phyloP scores from a whole-genome alignment of 2,797 vertebrate genomes.

The Spondyliosoma cantharus region DNA sequence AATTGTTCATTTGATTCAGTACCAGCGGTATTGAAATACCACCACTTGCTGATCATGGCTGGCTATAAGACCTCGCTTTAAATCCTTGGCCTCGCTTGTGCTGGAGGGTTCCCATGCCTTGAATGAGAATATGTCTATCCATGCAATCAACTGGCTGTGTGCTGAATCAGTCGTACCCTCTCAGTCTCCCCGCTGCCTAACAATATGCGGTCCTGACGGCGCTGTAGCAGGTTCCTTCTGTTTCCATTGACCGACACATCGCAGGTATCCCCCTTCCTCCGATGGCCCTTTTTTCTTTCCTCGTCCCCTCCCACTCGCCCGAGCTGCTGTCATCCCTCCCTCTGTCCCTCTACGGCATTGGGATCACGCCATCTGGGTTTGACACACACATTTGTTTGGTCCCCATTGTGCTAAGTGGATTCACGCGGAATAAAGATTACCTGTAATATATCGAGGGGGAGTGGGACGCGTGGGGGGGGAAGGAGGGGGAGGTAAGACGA shows the following conservation, averaged over 20 bases:
- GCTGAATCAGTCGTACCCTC: background rate
- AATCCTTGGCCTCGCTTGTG: background rate
- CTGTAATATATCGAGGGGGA: constrained; percentile 63
- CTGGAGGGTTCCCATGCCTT: background rate
- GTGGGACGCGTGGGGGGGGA: constrained; percentile 32
- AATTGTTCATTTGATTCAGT: background rate
- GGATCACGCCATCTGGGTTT: constrained; percentile 66
- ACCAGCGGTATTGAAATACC: background rate
- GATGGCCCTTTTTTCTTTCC: constrained; percentile 5
- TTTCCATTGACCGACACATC: constrained; percentile 19
- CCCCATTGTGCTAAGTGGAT: constrained; percentile 71
- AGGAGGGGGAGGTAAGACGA: constrained; percentile 25
- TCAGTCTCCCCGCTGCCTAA: background rate
- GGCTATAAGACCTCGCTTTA: background rate
- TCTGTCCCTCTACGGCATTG: constrained; percentile 37
- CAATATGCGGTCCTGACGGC: constrained; percentile 4
- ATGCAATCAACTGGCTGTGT: background rate
- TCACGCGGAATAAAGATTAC: constrained; percentile 71
- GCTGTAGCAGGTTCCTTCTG: background rate
- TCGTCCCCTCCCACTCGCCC: constrained; percentile 2
- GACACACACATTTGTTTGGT: constrained; percentile 74
- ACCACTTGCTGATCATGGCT: background rate
- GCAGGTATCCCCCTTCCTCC: background rate
- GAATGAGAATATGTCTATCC: constrained; percentile 1
- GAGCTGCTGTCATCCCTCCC: constrained; percentile 29